A percentile compares a stretch with the other conserved stretches of the same genome.
Conservation (phyloP, 2,888 invertebrate species). For the Nomada ferruginata region DNA sequence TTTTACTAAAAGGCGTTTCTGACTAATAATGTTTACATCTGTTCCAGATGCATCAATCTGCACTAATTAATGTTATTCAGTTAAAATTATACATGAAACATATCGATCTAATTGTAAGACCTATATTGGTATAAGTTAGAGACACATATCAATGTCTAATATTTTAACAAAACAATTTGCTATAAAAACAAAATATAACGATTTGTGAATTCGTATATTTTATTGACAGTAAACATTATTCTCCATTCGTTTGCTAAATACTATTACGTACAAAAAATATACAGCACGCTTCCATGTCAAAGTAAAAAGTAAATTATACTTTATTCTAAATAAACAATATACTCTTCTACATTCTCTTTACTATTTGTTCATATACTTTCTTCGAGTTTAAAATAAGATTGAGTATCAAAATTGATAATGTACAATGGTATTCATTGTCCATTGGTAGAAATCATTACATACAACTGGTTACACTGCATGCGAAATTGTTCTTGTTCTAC, state of each 20-base stretch:
- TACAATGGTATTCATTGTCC: background rate
- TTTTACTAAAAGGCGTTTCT: background rate
- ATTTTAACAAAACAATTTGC: background rate
- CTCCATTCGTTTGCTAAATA: background rate
- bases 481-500: slow-evolving; percentile 55
- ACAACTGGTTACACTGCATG: slow-evolving; percentile 10
- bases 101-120: background rate
- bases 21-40: background rate
- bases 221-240: background rate
- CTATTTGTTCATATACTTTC: background rate
- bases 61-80: too few relatives aligned
- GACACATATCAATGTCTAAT: background rate
- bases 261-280: background rate
- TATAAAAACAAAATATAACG: slow-evolving; percentile 1
- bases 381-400: background rate
- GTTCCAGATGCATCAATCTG: too few relatives aligned
- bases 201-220: background rate
- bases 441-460: slow-evolving; percentile 13
- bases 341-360: slow-evolving; percentile 1
- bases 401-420: slow-evolving; percentile 2
- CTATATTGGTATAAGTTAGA: background rate
- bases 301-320: background rate
- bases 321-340: background rate
- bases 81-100: too few relatives aligned
- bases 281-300: background rate